phyloP scores from a whole-genome alignment of 2,113 vertebrate species.

The Lycaon pictus region DNA sequence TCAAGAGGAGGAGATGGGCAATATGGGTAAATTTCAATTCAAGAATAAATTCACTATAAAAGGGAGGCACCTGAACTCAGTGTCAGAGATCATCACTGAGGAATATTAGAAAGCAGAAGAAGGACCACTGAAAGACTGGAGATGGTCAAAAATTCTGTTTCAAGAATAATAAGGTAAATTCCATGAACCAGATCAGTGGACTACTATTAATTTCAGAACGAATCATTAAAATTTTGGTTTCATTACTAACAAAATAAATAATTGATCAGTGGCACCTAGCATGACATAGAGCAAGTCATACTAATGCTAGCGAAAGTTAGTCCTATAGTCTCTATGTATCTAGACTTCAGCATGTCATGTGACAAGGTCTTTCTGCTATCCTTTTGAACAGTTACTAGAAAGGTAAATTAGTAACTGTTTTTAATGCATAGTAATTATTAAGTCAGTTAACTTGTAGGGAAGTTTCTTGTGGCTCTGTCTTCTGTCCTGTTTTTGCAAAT shows the following conservation, averaged over 20 bases:
- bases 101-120: conserved; percentile 8
- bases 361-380: neutral
- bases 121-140: neutral
- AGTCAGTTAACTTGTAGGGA: neutral
- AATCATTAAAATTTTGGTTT: neutral
- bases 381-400: neutral
- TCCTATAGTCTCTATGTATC: neutral
- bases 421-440: neutral
- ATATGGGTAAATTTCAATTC: neutral
- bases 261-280: neutral
- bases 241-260: neutral
- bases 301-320: neutral
- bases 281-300: neutral
- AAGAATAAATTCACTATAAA: conserved; percentile 12
- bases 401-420: neutral
- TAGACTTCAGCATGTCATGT: neutral
- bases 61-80: neutral
- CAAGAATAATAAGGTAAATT: neutral
- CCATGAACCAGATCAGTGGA: neutral
- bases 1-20: neutral
- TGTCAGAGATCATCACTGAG: neutral
- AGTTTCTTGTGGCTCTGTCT: neutral
- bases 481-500: neutral
- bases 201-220: neutral
- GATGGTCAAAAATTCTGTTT: neutral